A percentile compares a stretch with the other conserved stretches of the same genome.
phyloP scores from a whole-genome alignment of 2,113 vertebrate species.

The Halichoeres trimaculatus region DNA sequence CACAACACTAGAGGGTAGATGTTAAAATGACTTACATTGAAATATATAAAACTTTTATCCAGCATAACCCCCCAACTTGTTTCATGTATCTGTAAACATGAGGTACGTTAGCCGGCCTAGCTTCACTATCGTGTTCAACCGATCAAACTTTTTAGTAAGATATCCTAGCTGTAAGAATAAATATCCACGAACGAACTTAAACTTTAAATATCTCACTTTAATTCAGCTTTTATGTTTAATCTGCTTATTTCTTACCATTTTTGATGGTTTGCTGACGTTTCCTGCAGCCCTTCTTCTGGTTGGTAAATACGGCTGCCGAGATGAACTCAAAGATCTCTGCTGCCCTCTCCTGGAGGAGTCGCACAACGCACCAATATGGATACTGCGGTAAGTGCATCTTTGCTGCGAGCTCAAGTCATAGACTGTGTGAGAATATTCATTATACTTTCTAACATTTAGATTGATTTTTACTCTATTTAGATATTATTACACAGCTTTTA shows the following conservation, averaged over 20 bases:
- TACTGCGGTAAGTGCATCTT: too few relatives aligned
- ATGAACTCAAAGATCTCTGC: background rate
- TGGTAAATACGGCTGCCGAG: background rate
- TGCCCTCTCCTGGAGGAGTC: slow-evolving; percentile 8
- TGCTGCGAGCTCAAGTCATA: too few relatives aligned
- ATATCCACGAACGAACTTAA: background rate
- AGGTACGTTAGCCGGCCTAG: background rate
- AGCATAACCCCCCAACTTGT: too few relatives aligned
- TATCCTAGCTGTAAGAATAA: background rate
- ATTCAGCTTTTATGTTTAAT: background rate
- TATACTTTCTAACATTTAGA: too few relatives aligned
- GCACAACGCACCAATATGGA: background rate
- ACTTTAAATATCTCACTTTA: background rate
- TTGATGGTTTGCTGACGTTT: slow-evolving; percentile 20
- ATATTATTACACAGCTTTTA: too few relatives aligned
- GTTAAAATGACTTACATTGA: background rate
- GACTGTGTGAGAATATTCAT: too few relatives aligned
- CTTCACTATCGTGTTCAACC: background rate
- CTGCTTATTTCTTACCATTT: slow-evolving; percentile 60
- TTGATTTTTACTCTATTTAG: too few relatives aligned
- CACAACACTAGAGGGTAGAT: background rate
- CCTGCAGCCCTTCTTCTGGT: slow-evolving; percentile 21
- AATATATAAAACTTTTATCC: background rate
- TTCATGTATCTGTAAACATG: background rate
- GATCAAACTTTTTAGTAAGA: too few relatives aligned